Conservation (phyloP, 2,888 invertebrate species). For the Cataglyphis rosenhaueri region DNA sequence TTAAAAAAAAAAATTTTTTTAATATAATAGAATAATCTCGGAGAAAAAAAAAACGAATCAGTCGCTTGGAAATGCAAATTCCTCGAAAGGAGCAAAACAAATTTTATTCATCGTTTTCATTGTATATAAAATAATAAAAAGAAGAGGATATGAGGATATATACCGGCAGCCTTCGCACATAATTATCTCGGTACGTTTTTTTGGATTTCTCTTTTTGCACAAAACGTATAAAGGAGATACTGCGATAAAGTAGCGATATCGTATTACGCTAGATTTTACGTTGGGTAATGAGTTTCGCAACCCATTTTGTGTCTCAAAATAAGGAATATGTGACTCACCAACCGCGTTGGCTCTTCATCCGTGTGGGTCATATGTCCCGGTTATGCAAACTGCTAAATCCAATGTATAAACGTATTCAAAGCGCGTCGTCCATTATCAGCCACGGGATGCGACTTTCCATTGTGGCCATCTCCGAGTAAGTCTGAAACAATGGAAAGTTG, state of each 20-base stretch:
- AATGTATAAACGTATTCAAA: conserved; percentile 33
- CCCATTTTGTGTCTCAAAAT: conserved; percentile 32
- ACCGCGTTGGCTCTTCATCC: not conserved
- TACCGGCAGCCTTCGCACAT: not conserved
- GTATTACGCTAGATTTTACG: not conserved
- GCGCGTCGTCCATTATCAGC: conserved; percentile 48
- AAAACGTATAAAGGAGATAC: not conserved
- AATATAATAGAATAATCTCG: not conserved
- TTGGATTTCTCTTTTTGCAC: not conserved
- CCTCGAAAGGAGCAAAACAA: not conserved
- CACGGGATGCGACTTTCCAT: conserved; percentile 15
- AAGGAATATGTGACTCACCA: not conserved
- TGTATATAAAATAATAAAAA: not conserved
- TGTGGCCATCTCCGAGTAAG: conserved; percentile 26
- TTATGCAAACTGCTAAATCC: conserved; percentile 50
- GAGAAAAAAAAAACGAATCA: not conserved
- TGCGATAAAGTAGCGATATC: conserved; percentile 5
- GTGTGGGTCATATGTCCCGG: conserved; percentile 28
- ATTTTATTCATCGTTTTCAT: not conserved
- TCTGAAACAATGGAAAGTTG: conserved; percentile 15
- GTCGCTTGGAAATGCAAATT: not conserved
- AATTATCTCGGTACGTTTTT: not conserved
- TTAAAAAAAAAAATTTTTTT: not conserved
- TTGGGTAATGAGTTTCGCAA: conserved; percentile 18
- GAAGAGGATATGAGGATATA: not conserved